Percentiles rank a stretch among this genome's conserved stretches.
Conservation (phyloP, 2,888 invertebrate genomes). For the Torymus aiolomorphi region DNA sequence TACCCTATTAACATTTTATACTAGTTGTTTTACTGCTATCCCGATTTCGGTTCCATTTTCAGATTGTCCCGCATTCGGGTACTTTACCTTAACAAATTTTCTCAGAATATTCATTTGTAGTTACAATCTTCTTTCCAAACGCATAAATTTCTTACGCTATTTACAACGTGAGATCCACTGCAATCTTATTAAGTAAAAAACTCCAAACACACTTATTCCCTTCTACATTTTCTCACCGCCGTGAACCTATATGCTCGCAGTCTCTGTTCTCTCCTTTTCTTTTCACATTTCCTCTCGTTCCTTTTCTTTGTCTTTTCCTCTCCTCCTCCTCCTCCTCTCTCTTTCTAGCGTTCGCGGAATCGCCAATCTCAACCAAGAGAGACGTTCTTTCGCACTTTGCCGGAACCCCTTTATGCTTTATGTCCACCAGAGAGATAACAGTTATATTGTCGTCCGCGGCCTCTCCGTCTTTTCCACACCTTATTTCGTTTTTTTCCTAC, state of each 20-base stretch:
- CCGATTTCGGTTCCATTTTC: too few species aligned
- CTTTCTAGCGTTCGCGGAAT: conserved; percentile 26
- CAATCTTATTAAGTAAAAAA: not conserved
- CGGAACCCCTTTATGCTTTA: conserved; percentile 35
- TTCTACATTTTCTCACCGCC: conserved; percentile 24
- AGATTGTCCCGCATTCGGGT: too few species aligned
- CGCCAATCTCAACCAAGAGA: conserved; percentile 31
- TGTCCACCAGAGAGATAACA: conserved; percentile 35
- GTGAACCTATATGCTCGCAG: too few species aligned
- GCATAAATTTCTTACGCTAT: too few species aligned
- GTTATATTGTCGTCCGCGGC: conserved; percentile 22
- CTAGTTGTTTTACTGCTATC: too few species aligned
- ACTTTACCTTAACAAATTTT: too few species aligned
- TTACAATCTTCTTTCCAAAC: too few species aligned
- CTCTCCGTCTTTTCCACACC: not conserved
- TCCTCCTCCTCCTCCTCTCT: not conserved
- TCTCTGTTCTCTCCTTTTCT: conserved; percentile 5
- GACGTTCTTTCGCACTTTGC: conserved; percentile 36
- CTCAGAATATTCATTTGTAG: too few species aligned
- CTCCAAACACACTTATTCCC: conserved; percentile 6
- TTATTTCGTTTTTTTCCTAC: not conserved
- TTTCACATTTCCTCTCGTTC: not conserved
- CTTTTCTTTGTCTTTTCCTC: conserved; percentile 29
- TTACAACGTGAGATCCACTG: not conserved
- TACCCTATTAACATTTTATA: too few species aligned